Evolutionary conservation across 2,797 vertebrate species (phyloP).

Genomic region (Takifugu rubripes): DNA sequence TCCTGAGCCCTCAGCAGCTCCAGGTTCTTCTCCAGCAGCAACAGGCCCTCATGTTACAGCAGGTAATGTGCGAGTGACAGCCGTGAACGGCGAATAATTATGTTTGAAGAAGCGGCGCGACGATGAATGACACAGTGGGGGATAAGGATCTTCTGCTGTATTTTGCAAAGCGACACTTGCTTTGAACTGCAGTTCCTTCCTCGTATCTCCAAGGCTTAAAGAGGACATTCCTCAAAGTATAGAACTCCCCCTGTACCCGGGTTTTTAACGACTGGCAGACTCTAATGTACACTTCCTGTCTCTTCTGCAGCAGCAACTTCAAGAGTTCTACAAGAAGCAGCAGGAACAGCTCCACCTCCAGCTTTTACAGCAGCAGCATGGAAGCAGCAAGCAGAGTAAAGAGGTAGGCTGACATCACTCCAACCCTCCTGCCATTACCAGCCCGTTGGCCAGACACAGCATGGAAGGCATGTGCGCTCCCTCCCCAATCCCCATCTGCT

Average conservation of each 20-base stretch:
- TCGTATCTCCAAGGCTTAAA: slow-evolving; percentile 10
- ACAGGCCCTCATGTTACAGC: slow-evolving; percentile 99
- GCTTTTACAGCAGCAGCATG: slow-evolving; percentile 98
- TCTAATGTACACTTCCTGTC: slow-evolving; percentile 41
- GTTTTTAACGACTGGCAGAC: slow-evolving; percentile 20
- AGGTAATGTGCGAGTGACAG: slow-evolving; percentile 77
- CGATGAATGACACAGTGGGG: slow-evolving; percentile 5
- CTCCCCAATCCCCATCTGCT: slow-evolving; percentile 58
- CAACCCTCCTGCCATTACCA: slow-evolving; percentile 36
- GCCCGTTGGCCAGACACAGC: slow-evolving; percentile 50
- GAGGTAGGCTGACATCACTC: slow-evolving; percentile 86
- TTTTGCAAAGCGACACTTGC: slow-evolving; percentile 28
- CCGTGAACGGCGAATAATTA: neutral
- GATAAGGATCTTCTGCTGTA: slow-evolving; percentile 16
- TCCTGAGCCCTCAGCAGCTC: slow-evolving; percentile 99
- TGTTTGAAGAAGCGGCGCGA: neutral
- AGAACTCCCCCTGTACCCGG: slow-evolving; percentile 13
- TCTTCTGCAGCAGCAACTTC: slow-evolving; percentile 95
- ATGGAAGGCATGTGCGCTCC: slow-evolving; percentile 53
- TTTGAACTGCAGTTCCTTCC: slow-evolving; percentile 20
- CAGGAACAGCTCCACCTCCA: slow-evolving; percentile 99
- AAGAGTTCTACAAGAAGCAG: slow-evolving; percentile 99
- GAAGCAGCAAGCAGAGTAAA: slow-evolving; percentile 97
- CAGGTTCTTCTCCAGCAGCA: slow-evolving; percentile 99
- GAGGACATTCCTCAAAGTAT: slow-evolving; percentile 29